Conservation (phyloP, 2,888 invertebrate genomes). For the Girardia tigrina region DNA sequence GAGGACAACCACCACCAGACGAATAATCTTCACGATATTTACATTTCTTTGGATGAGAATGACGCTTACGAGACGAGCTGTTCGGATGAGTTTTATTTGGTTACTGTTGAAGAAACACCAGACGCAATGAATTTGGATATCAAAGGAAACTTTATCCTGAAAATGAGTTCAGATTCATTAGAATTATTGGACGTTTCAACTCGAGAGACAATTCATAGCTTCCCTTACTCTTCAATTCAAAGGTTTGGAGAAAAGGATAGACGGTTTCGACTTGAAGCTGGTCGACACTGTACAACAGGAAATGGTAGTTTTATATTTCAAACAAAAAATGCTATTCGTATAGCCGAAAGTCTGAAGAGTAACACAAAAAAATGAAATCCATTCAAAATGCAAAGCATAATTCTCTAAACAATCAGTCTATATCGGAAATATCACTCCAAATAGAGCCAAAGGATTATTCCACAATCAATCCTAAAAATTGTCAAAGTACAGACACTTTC, state of each 20-base stretch:
- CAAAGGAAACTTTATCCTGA: not conserved
- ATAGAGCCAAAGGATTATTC: not conserved
- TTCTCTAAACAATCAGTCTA: not conserved
- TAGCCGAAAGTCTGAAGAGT: not conserved
- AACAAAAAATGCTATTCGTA: not conserved
- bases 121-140: not conserved
- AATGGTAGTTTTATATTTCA: not conserved
- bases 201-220: not conserved
- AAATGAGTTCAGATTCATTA: not conserved
- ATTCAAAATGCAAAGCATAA: not conserved
- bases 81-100: not conserved
- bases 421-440: not conserved
- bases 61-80: not conserved
- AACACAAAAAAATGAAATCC: not conserved
- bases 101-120: not conserved
- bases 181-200: not conserved
- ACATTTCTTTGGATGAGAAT: not conserved
- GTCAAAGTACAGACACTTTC: slow-evolving; percentile 5
- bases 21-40: not conserved
- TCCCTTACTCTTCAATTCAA: not conserved
- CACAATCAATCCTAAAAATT: not conserved
- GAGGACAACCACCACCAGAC: not conserved
- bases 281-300: not conserved
- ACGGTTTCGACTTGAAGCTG: not conserved
- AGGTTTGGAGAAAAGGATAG: slow-evolving; percentile 15